Conservation (phyloP, 2,888 invertebrate species). For the Malacosoma neustria region DNA sequence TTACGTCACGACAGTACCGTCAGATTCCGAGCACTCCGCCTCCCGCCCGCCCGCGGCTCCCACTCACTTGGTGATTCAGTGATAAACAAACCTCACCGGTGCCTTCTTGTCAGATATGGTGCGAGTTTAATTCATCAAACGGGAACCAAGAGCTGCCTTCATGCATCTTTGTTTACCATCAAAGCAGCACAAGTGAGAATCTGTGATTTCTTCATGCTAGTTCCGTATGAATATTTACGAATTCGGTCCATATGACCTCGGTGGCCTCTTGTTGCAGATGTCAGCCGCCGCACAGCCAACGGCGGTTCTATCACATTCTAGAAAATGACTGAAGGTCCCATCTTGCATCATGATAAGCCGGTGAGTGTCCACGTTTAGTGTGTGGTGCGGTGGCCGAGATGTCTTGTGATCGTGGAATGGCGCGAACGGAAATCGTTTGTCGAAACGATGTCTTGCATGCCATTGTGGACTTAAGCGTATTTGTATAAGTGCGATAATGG, state of each 20-base stretch:
- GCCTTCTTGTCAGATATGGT: slow-evolving; percentile 48
- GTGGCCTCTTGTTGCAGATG: slow-evolving; percentile 63
- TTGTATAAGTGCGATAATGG: slow-evolving; percentile 1
- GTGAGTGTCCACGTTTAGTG: slow-evolving; percentile 37
- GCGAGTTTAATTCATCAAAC: slow-evolving; percentile 45
- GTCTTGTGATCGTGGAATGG: slow-evolving; percentile 5
- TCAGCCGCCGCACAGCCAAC: slow-evolving; percentile 63
- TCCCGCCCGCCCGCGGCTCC: slow-evolving; percentile 18
- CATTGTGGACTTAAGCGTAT: slow-evolving; percentile 1
- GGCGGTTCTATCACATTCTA: slow-evolving; percentile 70
- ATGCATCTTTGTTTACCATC: slow-evolving; percentile 56
- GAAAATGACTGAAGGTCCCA: slow-evolving; percentile 70
- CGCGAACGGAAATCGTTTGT: slow-evolving; percentile 6
- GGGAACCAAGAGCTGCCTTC: slow-evolving; percentile 44
- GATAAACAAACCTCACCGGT: slow-evolving; percentile 54
- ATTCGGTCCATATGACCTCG: slow-evolving; percentile 52
- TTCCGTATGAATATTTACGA: slow-evolving; percentile 11
- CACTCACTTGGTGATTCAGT: slow-evolving; percentile 39
- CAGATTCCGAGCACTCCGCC: slow-evolving; percentile 15
- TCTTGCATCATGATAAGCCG: slow-evolving; percentile 58
- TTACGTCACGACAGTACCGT: slow-evolving; percentile 19
- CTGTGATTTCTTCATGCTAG: slow-evolving; percentile 2
- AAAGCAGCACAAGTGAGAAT: slow-evolving; percentile 56
- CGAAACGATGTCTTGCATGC: slow-evolving; percentile 1
- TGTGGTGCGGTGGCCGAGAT: slow-evolving; percentile 4